Evolutionary conservation across 2,888 invertebrate species (phyloP).

Genomic region (Ochropleura plecta): DNA sequence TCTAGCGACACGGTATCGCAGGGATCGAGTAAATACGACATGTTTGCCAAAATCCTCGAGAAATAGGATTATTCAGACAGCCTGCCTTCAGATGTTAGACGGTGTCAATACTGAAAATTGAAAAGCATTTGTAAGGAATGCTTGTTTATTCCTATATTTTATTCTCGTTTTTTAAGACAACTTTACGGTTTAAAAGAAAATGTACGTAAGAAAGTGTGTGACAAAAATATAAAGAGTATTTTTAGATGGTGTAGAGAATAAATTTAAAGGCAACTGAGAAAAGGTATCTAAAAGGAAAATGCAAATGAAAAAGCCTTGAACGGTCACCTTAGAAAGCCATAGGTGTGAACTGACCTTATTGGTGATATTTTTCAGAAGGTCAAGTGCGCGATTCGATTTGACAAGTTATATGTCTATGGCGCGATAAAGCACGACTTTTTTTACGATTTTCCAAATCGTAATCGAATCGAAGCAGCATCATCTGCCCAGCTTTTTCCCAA

Average conservation of each 20-base stretch:
- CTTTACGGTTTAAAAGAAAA: background rate
- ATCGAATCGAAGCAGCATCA: no score
- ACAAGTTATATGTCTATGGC: no score
- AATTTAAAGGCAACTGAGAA: background rate
- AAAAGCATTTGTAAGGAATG: conserved; percentile 34
- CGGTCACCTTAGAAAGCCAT: background rate
- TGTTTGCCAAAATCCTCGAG: conserved; percentile 69
- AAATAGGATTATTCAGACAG: conserved; percentile 71
- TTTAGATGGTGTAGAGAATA: background rate
- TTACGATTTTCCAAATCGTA: no score
- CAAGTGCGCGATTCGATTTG: no score
- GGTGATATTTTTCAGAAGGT: background rate
- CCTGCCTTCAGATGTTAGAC: conserved; percentile 63
- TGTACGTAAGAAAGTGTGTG: background rate
- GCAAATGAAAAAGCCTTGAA: background rate
- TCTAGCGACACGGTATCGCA: conserved; percentile 65
- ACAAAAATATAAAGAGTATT: background rate
- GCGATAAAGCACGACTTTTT: no score
- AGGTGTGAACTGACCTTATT: background rate
- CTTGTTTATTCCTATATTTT: conserved; percentile 41
- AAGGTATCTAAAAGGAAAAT: background rate
- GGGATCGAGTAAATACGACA: conserved; percentile 69
- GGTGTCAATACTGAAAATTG: conserved; percentile 62
- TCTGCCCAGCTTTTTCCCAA: no score
- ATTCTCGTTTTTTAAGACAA: background rate